A percentile compares a stretch with the other conserved stretches of the same genome.
Evolutionary conservation across 2,888 invertebrate species (phyloP).

Genomic region (Nematopogon swammerdamellus): DNA sequence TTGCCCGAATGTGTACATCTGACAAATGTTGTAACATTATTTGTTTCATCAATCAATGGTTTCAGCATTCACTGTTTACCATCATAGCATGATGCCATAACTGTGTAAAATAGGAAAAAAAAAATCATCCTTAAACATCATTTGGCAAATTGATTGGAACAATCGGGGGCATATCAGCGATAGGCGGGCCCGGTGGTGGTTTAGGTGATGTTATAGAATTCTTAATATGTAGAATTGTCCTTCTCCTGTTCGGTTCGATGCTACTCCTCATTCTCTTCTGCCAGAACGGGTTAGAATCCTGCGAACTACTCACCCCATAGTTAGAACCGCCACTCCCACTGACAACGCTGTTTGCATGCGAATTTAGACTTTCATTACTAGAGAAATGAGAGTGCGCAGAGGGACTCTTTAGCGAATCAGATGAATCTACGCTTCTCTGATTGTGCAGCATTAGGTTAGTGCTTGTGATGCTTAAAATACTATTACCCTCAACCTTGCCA

Average conservation of each 20-base stretch:
- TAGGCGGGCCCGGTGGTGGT: slow-evolving; percentile 7
- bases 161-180: slow-evolving; percentile 10
- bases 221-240: slow-evolving; percentile 50
- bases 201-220: slow-evolving; percentile 18
- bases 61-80: no score
- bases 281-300: slow-evolving; percentile 49
- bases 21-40: no score
- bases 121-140: not conserved
- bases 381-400: not conserved
- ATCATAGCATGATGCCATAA: no score
- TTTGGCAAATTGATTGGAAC: slow-evolving; percentile 2
- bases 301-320: slow-evolving; percentile 20
- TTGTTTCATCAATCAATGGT: no score
- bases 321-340: slow-evolving; percentile 7
- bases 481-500: slow-evolving; percentile 24
- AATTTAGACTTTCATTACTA: not conserved
- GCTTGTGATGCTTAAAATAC: slow-evolving; percentile 13
- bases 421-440: not conserved
- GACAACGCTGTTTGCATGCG: slow-evolving; percentile 1
- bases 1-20: no score
- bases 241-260: slow-evolving; percentile 45
- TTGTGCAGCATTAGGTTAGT: not conserved
- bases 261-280: slow-evolving; percentile 38
- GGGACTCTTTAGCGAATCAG: not conserved
- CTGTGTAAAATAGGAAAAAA: no score